Percentiles rank a stretch among this genome's conserved stretches.
phyloP scores from a whole-genome alignment of 2,113 vertebrate species.

The Choloepus hoffmanni region DNA sequence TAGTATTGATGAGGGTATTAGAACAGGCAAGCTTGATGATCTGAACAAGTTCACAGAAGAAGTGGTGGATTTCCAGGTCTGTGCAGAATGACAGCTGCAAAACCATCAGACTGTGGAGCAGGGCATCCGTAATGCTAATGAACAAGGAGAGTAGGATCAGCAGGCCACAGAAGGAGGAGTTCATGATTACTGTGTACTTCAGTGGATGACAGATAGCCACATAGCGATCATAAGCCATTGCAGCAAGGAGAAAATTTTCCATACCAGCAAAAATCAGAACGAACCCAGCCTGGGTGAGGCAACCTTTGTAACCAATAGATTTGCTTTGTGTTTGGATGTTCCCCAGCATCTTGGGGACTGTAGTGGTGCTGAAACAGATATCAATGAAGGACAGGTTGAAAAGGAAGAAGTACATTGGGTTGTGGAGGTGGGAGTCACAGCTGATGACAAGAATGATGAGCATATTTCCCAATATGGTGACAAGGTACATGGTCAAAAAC shows the following conservation, averaged over 20 bases:
- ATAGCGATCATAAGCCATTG: neutral
- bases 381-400: neutral
- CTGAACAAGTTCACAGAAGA: slow-evolving; percentile 67
- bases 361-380: slow-evolving; percentile 31
- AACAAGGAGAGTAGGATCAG: neutral
- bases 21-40: slow-evolving; percentile 59
- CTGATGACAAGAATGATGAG: neutral
- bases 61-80: slow-evolving; percentile 26
- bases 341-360: neutral
- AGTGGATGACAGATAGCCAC: slow-evolving; percentile 63
- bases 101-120: slow-evolving; percentile 13
- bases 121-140: neutral
- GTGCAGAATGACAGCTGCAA: slow-evolving; percentile 42
- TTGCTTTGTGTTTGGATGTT: neutral
- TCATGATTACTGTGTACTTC: neutral
- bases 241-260: neutral
- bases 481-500: neutral
- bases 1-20: slow-evolving; percentile 49
- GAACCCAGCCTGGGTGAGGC: neutral
- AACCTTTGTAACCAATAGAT: slow-evolving; percentile 25
- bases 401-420: neutral
- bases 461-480: neutral
- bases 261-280: neutral
- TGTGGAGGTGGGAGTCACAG: neutral
- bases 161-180: neutral